These are phyloP conservation scores for Hydroisotoma schaefferi DNA, from an alignment of 2,888 invertebrate species.

Conservation along the genomic window DNA sequence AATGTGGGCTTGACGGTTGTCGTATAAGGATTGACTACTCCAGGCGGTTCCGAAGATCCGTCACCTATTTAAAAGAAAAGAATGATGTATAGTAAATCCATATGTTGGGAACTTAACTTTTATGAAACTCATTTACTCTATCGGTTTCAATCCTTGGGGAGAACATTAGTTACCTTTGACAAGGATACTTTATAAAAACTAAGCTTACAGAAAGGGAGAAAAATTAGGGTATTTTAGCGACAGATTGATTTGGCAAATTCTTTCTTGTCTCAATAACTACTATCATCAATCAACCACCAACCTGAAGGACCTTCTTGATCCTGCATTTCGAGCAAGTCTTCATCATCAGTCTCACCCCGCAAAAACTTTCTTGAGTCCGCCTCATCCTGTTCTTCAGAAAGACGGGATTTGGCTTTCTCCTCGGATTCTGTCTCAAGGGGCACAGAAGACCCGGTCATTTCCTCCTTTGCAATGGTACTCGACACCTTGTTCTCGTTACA, in stretches of 20 bases:
- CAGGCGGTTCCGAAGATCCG: constrained; percentile 19
- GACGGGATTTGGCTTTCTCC: constrained; percentile 20
- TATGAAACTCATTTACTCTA: too few relatives aligned
- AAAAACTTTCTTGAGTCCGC: constrained; percentile 27
- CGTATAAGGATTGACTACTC: constrained; percentile 24
- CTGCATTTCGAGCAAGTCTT: constrained; percentile 39
- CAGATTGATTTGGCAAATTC: not conserved
- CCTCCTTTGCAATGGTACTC: not conserved
- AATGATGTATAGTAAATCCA: too few relatives aligned
- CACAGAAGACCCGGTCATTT: not conserved
- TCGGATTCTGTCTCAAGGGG: constrained; percentile 26
- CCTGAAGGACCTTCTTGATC: constrained; percentile 26
- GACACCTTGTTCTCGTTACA: constrained; percentile 30
- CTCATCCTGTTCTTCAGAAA: constrained; percentile 31
- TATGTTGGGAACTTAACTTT: too few relatives aligned
- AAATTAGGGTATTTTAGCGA: too few relatives aligned
- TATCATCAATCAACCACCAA: constrained; percentile 10
- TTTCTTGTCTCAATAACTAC: too few relatives aligned
- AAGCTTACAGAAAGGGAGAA: too few relatives aligned
- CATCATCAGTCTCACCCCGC: constrained; percentile 41
- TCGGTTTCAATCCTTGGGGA: too few relatives aligned
- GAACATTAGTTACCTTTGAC: too few relatives aligned
- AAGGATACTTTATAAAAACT: too few relatives aligned
- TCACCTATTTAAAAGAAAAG: too few relatives aligned
- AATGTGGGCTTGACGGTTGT: constrained; percentile 30